Evolutionary conservation across 1,140 invertebrate species (phyloP).

Genomic region (Scaptodrosophila lebanonensis): DNA sequence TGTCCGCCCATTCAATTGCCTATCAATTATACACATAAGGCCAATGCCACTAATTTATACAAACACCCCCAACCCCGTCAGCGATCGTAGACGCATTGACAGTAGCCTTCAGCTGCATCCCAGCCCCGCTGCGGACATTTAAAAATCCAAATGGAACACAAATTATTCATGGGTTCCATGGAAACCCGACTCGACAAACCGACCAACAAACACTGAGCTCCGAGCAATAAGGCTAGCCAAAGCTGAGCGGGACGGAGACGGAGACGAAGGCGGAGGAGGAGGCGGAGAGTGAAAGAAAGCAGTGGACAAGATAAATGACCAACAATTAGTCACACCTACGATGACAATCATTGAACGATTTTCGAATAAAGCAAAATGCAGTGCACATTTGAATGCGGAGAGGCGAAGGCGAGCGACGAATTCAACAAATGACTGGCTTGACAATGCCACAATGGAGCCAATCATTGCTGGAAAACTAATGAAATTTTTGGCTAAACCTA

Average conservation of each 20-base stretch:
- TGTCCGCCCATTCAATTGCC: conserved; percentile 44
- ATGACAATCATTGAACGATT: conserved; percentile 70
- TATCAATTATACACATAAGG: conserved; percentile 55
- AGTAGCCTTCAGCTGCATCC: too few species aligned
- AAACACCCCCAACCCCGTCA: conserved; percentile 17
- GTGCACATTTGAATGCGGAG: too few species aligned
- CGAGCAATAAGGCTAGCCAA: too few species aligned
- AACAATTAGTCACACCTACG: conserved; percentile 75
- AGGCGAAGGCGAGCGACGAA: too few species aligned
- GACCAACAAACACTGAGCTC: too few species aligned
- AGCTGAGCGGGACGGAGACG: conserved; percentile 23
- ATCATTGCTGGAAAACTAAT: conserved; percentile 38
- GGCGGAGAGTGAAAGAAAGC: conserved; percentile 28
- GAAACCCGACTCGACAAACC: conserved; percentile 22
- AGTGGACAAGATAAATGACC: conserved; percentile 67
- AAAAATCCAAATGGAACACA: conserved; percentile 36
- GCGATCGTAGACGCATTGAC: too few species aligned
- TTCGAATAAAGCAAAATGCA: conserved; percentile 30
- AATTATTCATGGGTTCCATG: conserved; percentile 69
- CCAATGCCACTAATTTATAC: conserved; percentile 26
- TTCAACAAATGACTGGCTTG: too few species aligned
- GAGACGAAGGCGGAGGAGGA: conserved; percentile 17
- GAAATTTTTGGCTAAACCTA: conserved; percentile 31
- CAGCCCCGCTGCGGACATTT: background rate
- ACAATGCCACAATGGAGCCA: too few species aligned